Evolutionary conservation across 2,888 invertebrate species (phyloP).

Genomic region (Chironomus tentans): DNA sequence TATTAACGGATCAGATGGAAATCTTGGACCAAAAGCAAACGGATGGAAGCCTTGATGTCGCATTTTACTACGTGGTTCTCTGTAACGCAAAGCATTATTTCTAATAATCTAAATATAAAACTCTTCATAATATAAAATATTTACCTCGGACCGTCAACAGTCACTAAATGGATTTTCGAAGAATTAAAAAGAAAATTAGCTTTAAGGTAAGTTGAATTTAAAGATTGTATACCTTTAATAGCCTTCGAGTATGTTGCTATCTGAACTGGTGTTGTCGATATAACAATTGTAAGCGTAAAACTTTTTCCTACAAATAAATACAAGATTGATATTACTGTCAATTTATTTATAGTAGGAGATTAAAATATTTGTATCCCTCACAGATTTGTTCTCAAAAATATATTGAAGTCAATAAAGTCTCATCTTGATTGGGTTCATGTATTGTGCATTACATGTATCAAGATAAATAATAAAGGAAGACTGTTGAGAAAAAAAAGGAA

Average conservation of each 20-base stretch:
- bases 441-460: background rate
- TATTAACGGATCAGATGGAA: constrained; percentile 70
- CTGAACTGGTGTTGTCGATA: constrained; percentile 89
- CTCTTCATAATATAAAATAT: background rate
- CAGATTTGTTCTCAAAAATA: background rate
- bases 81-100: background rate
- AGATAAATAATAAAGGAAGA: background rate
- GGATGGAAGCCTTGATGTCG: constrained; percentile 82
- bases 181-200: too few relatives aligned
- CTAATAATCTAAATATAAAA: background rate
- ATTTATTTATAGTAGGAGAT: background rate
- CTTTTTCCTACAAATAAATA: constrained; percentile 76
- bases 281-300: constrained; percentile 90
- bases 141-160: constrained; percentile 89
- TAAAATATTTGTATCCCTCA: background rate
- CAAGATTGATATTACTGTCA: constrained; percentile 6
- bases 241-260: constrained; percentile 95
- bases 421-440: constrained; percentile 10
- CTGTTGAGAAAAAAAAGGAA: background rate
- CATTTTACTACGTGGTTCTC: constrained; percentile 88
- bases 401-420: constrained; percentile 23
- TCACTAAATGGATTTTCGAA: constrained; percentile 49
- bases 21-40: constrained; percentile 78
- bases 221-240: constrained; percentile 55
- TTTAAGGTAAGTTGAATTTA: too few relatives aligned